These are phyloP conservation scores for Saguinus imperator DNA, from an alignment of 2,113 vertebrate genomes.

Conservation along the genomic window DNA sequence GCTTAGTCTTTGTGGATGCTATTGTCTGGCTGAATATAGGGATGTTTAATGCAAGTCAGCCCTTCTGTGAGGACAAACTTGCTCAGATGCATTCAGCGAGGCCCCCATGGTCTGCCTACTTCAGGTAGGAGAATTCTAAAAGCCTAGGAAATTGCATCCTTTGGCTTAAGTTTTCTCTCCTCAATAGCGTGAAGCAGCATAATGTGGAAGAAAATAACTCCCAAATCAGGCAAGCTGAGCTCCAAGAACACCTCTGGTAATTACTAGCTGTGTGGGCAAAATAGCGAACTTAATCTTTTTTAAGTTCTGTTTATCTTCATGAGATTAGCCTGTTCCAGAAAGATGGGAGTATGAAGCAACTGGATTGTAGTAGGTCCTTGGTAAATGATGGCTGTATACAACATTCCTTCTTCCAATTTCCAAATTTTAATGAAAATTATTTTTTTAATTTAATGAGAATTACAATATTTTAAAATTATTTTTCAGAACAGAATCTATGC, in stretches of 20 bases:
- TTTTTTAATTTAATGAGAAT: no score
- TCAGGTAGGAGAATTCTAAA: neutral
- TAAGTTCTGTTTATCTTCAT: neutral
- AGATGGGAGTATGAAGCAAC: neutral
- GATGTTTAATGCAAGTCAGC: neutral
- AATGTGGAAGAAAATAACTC: neutral
- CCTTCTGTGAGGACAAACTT: fast-evolving
- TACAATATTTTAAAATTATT: neutral
- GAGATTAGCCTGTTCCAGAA: neutral
- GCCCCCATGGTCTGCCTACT: neutral
- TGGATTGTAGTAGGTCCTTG: neutral
- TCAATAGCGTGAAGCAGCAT: neutral
- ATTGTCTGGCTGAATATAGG: neutral
- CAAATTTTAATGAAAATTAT: slow-evolving; percentile 14
- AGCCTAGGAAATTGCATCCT: neutral
- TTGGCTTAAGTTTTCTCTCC: neutral
- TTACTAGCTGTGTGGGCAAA: neutral
- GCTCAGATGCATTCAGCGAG: neutral
- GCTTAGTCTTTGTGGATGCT: neutral
- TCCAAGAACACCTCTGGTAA: neutral
- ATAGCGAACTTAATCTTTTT: neutral
- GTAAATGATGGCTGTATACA: neutral
- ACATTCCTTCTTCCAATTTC: slow-evolving; percentile 6
- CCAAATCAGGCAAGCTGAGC: neutral
- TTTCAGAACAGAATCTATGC: neutral